Evolutionary conservation across 2,888 invertebrate species (phyloP).

Genomic region (Ennomos quercinarius): DNA sequence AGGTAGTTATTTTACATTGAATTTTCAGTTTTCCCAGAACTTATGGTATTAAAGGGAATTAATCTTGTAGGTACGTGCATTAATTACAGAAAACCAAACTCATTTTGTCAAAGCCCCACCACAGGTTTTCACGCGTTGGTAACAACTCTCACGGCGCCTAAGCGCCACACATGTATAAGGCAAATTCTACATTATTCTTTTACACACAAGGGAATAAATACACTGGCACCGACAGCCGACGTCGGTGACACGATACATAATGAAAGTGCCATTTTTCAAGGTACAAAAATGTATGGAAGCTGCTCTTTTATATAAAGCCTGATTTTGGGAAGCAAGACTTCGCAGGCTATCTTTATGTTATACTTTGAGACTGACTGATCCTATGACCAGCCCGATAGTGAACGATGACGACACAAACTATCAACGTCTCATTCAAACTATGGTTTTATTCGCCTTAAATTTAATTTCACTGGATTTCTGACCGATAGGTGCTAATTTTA

Average conservation of each 20-base stretch:
- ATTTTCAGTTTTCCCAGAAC: no score
- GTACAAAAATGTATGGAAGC: slow-evolving; percentile 24
- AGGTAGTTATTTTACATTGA: no score
- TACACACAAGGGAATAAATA: slow-evolving; percentile 44
- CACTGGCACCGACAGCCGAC: slow-evolving; percentile 9
- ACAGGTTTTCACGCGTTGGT: slow-evolving; percentile 49
- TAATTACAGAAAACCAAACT: neutral
- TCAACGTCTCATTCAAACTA: no score
- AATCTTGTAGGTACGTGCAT: no score
- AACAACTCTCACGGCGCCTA: slow-evolving; percentile 47
- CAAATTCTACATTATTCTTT: slow-evolving; percentile 61
- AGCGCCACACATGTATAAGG: slow-evolving; percentile 61
- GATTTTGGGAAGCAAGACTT: slow-evolving; percentile 7
- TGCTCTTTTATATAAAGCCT: slow-evolving; percentile 19
- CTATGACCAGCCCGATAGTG: no score
- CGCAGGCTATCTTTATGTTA: neutral
- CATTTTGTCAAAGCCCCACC: slow-evolving; percentile 17
- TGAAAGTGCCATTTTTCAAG: slow-evolving; percentile 18
- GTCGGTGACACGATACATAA: slow-evolving; percentile 11
- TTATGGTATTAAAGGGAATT: no score
- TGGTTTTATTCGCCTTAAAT: no score
- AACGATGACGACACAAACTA: no score
- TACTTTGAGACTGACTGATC: no score
- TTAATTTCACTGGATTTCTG: no score
- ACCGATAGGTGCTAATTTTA: no score